A percentile compares a stretch with the other conserved stretches of the same genome.
phyloP scores from a whole-genome alignment of 1,140 invertebrate genomes.

The Dermatophagoides farinae region DNA sequence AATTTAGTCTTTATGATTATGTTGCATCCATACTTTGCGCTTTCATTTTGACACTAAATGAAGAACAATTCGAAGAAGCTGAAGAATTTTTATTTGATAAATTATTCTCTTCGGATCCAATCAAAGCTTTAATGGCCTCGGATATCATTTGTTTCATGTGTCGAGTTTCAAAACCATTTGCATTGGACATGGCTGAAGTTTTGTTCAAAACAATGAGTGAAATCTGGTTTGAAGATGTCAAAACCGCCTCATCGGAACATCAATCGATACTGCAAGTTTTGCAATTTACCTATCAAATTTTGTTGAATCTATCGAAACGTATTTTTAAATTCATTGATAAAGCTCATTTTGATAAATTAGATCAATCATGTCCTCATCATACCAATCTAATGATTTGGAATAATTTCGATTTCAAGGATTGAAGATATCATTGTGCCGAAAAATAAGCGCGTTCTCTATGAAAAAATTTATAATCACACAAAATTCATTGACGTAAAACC shows the following conservation, averaged over 20 bases:
- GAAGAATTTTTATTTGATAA: conserved; percentile 7
- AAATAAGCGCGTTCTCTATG: too few species aligned
- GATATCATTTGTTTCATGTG: not conserved
- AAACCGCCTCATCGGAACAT: not conserved
- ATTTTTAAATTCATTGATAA: not conserved
- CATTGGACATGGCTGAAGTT: not conserved
- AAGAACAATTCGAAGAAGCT: not conserved
- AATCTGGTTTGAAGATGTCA: not conserved
- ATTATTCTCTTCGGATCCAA: not conserved
- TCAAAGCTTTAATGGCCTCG: not conserved
- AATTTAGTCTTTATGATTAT: conserved; percentile 6
- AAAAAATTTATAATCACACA: too few species aligned
- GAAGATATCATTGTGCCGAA: too few species aligned
- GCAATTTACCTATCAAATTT: not conserved
- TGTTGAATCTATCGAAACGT: not conserved
- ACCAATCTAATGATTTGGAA: not conserved
- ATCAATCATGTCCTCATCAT: not conserved
- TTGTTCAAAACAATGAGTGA: not conserved
- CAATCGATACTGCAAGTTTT: not conserved
- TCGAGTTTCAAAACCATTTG: not conserved
- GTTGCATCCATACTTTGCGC: not conserved
- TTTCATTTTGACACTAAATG: not conserved
- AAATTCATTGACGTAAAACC: too few species aligned
- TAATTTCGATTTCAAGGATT: too few species aligned
- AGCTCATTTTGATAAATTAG: not conserved